phyloP scores from a whole-genome alignment of 2,113 vertebrate species.

The Tenrec ecaudatus region DNA sequence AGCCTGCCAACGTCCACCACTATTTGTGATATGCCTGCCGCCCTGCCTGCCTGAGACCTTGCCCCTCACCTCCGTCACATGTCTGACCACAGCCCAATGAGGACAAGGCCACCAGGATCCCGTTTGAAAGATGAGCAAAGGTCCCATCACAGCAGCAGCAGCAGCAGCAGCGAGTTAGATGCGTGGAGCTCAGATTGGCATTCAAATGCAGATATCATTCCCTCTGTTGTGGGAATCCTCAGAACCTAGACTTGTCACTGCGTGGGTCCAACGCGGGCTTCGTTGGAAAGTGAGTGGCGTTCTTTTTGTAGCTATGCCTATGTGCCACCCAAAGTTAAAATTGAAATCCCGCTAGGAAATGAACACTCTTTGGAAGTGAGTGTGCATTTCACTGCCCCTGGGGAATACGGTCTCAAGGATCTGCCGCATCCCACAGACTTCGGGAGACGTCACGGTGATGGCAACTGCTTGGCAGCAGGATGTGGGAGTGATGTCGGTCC shows the following conservation, averaged over 20 bases:
- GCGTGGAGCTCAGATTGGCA: background rate
- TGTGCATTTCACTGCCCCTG: background rate
- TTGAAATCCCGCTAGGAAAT: accelerated
- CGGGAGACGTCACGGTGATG: background rate
- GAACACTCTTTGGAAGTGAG: background rate
- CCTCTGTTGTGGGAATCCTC: background rate
- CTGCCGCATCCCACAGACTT: background rate
- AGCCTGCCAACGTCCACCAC: background rate
- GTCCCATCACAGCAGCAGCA: too few relatives aligned
- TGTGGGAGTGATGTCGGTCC: background rate
- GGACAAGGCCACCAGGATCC: background rate
- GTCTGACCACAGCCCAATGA: background rate
- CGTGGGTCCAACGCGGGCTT: background rate
- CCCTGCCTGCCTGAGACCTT: background rate
- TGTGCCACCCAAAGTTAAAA: background rate
- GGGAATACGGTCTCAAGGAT: background rate
- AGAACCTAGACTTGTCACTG: background rate
- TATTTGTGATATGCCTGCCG: background rate
- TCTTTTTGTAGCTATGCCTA: background rate
- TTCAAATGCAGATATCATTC: background rate
- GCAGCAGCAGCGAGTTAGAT: too few relatives aligned
- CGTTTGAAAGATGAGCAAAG: background rate
- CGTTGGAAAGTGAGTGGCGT: background rate
- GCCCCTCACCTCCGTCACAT: background rate
- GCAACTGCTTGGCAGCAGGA: background rate